phyloP scores from a whole-genome alignment of 2,113 vertebrate genomes.

The Chiloscyllium plagiosum region DNA sequence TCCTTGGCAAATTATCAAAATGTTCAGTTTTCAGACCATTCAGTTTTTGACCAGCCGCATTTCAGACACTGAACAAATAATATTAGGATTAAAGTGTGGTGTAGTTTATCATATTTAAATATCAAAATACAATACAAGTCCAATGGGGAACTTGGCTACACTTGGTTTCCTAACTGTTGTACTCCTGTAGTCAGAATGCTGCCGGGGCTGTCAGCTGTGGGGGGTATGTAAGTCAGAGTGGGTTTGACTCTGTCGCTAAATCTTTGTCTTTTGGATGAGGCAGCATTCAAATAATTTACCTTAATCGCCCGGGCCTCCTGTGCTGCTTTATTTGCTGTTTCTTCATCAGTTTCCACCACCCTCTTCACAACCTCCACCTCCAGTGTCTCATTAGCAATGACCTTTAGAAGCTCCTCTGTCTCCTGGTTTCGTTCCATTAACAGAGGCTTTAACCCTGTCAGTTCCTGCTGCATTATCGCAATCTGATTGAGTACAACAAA shows the following conservation, averaged over 20 bases:
- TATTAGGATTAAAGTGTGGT: background rate
- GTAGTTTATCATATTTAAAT: background rate
- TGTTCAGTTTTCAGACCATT: too few relatives aligned
- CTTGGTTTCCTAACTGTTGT: background rate
- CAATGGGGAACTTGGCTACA: background rate
- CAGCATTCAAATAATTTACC: conserved; percentile 39
- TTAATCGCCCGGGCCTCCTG: conserved; percentile 57
- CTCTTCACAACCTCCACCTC: conserved; percentile 48
- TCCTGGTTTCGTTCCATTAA: conserved; percentile 42
- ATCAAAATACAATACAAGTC: background rate
- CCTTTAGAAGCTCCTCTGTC: conserved; percentile 42
- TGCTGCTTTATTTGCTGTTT: conserved; percentile 52
- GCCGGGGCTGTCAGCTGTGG: background rate
- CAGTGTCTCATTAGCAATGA: conserved; percentile 44
- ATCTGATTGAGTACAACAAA: background rate
- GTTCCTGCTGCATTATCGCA: conserved; percentile 41
- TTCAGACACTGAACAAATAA: background rate
- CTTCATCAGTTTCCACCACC: conserved; percentile 48
- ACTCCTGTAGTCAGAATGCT: background rate
- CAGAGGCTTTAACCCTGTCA: conserved; percentile 40
- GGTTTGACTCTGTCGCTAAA: too few relatives aligned
- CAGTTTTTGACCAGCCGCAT: background rate
- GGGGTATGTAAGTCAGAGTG: background rate
- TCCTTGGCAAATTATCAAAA: too few relatives aligned
- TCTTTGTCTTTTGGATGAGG: background rate